Evolutionary conservation across 2,888 invertebrate species (phyloP), one percentile per base, ranked within the genome.

Genomic region (Orthosia gothica): DNA sequence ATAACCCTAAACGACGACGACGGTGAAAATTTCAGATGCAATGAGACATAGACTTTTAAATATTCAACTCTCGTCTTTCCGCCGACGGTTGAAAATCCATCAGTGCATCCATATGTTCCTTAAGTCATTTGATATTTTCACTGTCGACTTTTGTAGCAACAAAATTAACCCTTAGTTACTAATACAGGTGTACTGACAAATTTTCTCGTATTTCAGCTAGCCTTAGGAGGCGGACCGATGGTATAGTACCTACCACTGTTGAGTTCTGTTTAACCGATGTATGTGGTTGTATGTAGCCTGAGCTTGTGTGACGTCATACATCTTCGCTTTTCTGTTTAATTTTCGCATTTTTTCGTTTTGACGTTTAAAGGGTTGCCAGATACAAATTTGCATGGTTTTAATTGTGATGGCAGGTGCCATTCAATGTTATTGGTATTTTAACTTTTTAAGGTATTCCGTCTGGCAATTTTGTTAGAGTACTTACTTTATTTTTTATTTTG

Each of bases 161-260:
- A 5, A 58, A 69, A 69, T 49, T 71, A 79, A 83, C 61, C 58
- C n/a, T 20, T 0, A n/a, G 45, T 54, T n/a, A 82, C 70, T 87
- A 68, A 81, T 73, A 66, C 58, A 66, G 67, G 70, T 78, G 74
- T 84, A 84, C 63, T 86, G 62, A 85, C 67, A 61, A 74, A 70
- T 74, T 62, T 85, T 90, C 88, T 85, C 83, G 83, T 88, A 77
- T 95, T 94, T 69, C 95, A 96, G 96, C 93, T 88, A 78, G 85
- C 93, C 72, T 87, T 92, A 89, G 94, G 90, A 90, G 91, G 88
- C 82, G 95, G 90, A 90, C 87, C 91, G 82, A 94, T 89, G 95
- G 94, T 94, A 94, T 88, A 93, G 94, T 94, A 96, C 94, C 92
- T 94, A 96, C 94, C 92, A 92, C 75, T 94, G 79, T 84, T 91